phyloP scores from a whole-genome alignment of 2,888 invertebrate genomes.

The Rhamphomyia laevipes region DNA sequence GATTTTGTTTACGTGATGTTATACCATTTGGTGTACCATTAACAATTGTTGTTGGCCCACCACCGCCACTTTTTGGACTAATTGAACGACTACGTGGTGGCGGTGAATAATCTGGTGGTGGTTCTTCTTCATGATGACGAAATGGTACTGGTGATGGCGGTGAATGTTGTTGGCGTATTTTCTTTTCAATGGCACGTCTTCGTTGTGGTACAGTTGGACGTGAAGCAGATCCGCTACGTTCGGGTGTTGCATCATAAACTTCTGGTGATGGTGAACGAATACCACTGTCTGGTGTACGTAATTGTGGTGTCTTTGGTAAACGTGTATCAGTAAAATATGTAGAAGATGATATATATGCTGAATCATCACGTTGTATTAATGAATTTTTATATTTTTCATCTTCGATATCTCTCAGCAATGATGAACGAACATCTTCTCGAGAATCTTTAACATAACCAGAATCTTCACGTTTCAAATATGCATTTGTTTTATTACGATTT shows the following conservation, averaged over 20 bases:
- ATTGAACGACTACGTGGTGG: slow-evolving; percentile 38
- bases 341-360: slow-evolving; percentile 45
- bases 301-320: slow-evolving; percentile 37
- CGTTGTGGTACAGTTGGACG: slow-evolving; percentile 56
- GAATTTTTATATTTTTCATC: slow-evolving; percentile 37
- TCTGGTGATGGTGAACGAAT: slow-evolving; percentile 17
- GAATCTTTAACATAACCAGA: slow-evolving; percentile 24
- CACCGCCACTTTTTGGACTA: slow-evolving; percentile 24
- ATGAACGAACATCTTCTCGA: slow-evolving; percentile 29
- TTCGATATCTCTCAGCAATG: slow-evolving; percentile 40
- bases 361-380: slow-evolving; percentile 44
- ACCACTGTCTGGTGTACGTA: slow-evolving; percentile 18
- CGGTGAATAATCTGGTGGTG: slow-evolving; percentile 61
- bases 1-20: slow-evolving; percentile 41
- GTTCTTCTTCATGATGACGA: slow-evolving; percentile 36
- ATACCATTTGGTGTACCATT: slow-evolving; percentile 39
- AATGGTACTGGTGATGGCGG: slow-evolving; percentile 40
- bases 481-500: slow-evolving; percentile 16
- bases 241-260: slow-evolving; percentile 10
- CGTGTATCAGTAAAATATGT: slow-evolving; percentile 46
- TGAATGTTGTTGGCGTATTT: slow-evolving; percentile 37
- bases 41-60: slow-evolving; percentile 17
- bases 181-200: slow-evolving; percentile 45
- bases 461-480: slow-evolving; percentile 22
- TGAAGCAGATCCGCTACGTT: slow-evolving; percentile 1